Base-by-base conservation (phyloP, 2,797 vertebrate genomes). In the Cynodonichthys magdalenae region DNA sequence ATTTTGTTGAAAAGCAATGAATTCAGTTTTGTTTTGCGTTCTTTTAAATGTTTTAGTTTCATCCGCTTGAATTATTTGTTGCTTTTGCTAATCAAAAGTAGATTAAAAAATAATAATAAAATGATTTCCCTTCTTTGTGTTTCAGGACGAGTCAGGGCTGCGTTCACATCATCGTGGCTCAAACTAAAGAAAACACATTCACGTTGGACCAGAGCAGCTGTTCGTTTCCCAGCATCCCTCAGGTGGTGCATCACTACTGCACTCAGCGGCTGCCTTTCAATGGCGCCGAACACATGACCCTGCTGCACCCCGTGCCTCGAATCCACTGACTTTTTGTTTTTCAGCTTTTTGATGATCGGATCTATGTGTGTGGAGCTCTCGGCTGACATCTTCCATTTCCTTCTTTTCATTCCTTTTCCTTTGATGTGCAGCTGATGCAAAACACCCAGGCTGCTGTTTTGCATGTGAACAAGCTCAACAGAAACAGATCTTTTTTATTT, bases 131-230 rank as follows among this genome's bases (percentile, higher is more conserved):
- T 56, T 24, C 24, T 52, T 12, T 64, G 34, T 53, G 49, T 59
- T 28, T 46, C 80, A 94, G 93, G 80, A 94, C 97, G 0, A 98
- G 95, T 76, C 96, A 98, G 63, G 96, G 96, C 20, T 97, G 95
- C 1, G 96, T 98, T 28, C 97, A 98, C 79, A 98, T 97, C 91
- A 96, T 98, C 0, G 95, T 98, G 50, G 96, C 97, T 1, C 96
- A 97, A 90, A 98, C 96, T 61, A 97, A 96, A 86, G 96, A 96
- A 72, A 95, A 85, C 80, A 94, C 94, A 64, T 98, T 94, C 91
- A 98, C 96, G 0, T 92, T 99, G 84, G 90, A 96, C 84, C 96
- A 97, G 90, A 94, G 93, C 34, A 95, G 96, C 51, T 96, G 96
- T 0, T 94, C 95, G 78, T 98, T 98, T 9, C 85, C 91, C 89